Evolutionary conservation across 2,797 vertebrate genomes (phyloP).

Genomic region (Chaetodon trifasciatus): DNA sequence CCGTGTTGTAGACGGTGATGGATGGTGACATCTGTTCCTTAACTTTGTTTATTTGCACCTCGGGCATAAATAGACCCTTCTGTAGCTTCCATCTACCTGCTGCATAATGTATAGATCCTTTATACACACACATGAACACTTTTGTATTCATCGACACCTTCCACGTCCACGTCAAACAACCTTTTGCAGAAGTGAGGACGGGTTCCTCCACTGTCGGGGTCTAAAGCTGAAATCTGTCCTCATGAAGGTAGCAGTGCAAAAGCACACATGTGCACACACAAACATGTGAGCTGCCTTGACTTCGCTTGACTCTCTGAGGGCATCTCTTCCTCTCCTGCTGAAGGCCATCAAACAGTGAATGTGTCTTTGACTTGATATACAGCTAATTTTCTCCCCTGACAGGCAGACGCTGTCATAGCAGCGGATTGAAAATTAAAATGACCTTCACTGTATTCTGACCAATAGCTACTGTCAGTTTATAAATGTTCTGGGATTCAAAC

Average conservation of each 20-base stretch:
- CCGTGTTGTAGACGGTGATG: neutral
- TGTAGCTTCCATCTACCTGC: slow-evolving; percentile 24
- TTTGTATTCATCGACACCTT: neutral
- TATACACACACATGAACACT: slow-evolving; percentile 9
- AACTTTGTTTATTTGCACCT: neutral
- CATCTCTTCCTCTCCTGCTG: neutral
- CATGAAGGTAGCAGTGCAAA: neutral
- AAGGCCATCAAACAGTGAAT: neutral
- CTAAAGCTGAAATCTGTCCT: neutral
- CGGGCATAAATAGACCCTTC: neutral
- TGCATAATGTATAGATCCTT: slow-evolving; percentile 18
- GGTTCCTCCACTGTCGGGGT: neutral
- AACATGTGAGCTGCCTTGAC: neutral
- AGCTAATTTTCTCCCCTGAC: neutral
- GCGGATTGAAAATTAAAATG: neutral
- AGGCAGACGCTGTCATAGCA: neutral
- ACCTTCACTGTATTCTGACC: neutral
- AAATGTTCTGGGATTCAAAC: neutral
- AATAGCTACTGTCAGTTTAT: neutral
- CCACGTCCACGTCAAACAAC: neutral
- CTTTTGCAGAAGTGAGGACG: neutral
- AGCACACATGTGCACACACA: neutral
- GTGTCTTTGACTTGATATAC: neutral
- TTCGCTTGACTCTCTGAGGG: neutral
- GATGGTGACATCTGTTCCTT: neutral